Base-by-base conservation (phyloP, 2,797 vertebrate species). In the Neoniphon sammara region DNA sequence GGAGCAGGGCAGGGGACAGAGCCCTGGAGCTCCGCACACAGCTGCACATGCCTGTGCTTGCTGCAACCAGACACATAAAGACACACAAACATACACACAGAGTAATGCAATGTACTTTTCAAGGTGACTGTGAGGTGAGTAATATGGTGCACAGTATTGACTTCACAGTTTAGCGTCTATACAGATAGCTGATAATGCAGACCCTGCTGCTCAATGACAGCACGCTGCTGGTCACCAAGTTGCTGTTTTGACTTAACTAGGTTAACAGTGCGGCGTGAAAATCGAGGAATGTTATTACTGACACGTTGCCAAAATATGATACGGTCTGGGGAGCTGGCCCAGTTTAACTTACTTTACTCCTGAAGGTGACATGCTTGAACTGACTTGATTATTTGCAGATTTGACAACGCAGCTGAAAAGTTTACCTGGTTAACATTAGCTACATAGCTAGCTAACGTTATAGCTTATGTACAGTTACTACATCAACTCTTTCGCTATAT, bases 1-100 rank as follows among this genome's bases (percentile, higher is more conserved):
- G 93, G 64, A 96, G 93, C 93, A 97, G 94, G 72, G 76, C 67
- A 10, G 93, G 89, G 73, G 92, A 88, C 90, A 94, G 90, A 82
- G 89, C 92, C 89, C 92, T 89, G 82, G 91, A 84, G 80, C 93
- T 87, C 87, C 91, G 79, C 83, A 92, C 91, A 85, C 93, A 93
- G 87, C 92, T 92, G 83, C 90, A 85, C 94, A 95, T 95, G 63
- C 88, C 91, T 88, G 89, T 80, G 82, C 67, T 74, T 60, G 63
- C 86, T 86, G 58, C 15, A 75, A 53, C 0, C 39, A 72, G 25
- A 68, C 4, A 65, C 12, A 85, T 7, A 39, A 1, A 61, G 3
- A 56, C 30, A 68, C 8, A 44, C 11, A 7, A 15, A 63, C 46
- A 50, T 46, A 50, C 12, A 64, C 27, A 9, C 1, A 17, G 2